phyloP scores from a whole-genome alignment of 2,797 vertebrate species.

The Eremophila alpestris region DNA sequence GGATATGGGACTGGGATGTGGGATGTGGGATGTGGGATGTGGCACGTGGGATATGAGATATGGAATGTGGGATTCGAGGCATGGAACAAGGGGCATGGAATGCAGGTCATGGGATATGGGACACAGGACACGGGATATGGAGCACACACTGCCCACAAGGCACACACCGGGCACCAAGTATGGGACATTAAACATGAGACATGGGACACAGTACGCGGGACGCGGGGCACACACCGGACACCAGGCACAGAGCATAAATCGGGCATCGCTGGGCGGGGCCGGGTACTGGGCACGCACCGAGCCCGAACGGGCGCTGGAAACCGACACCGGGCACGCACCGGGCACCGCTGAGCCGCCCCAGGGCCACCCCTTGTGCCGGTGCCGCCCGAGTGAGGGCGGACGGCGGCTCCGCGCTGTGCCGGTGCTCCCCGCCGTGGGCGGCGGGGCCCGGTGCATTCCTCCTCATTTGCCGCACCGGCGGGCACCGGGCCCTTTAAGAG shows the following conservation, averaged over 20 bases:
- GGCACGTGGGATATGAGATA: fast-evolving
- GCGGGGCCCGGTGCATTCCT: neutral
- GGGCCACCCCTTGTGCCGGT: neutral
- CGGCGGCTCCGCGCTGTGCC: neutral
- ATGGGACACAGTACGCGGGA: neutral
- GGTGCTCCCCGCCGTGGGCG: neutral
- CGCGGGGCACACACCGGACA: neutral
- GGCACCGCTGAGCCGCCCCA: neutral
- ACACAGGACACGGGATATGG: fast-evolving
- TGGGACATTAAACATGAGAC: too few relatives aligned
- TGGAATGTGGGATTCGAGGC: too few relatives aligned
- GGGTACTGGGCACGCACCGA: neutral
- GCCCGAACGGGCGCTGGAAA: neutral
- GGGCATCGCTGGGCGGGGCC: too few relatives aligned
- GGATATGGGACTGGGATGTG: neutral
- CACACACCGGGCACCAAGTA: too few relatives aligned
- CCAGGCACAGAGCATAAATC: neutral
- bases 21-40: fast-evolving
- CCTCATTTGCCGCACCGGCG: neutral
- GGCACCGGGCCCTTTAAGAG: conserved; percentile 23
- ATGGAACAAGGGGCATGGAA: fast-evolving
- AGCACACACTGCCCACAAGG: too few relatives aligned
- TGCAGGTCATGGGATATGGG: fast-evolving
- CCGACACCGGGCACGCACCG: neutral
- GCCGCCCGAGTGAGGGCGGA: too few relatives aligned